Conservation (phyloP, 2,888 invertebrate genomes). For the Aphodius granarius region DNA sequence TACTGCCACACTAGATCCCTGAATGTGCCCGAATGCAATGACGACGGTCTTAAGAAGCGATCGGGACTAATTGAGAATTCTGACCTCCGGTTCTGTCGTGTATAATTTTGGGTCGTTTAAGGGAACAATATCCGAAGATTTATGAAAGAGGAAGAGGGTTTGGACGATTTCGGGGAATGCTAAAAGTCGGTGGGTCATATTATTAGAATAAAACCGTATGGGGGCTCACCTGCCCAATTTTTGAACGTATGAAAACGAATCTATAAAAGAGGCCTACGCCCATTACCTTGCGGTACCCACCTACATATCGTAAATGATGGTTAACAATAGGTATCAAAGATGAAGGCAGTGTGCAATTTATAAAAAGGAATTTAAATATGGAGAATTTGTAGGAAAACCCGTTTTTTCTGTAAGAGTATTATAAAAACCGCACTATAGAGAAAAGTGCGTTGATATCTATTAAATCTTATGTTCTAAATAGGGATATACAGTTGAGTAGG, state of each 20-base stretch:
- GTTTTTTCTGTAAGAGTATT: too few relatives aligned
- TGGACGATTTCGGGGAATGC: neutral
- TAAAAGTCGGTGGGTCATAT: neutral
- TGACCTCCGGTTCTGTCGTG: neutral
- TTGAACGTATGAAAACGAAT: neutral
- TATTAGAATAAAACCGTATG: neutral
- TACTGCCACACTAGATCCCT: neutral
- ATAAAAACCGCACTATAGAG: too few relatives aligned
- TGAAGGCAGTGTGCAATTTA: too few relatives aligned
- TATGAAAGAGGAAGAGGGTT: neutral
- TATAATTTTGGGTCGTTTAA: neutral
- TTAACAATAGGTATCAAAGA: too few relatives aligned
- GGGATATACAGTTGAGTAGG: too few relatives aligned
- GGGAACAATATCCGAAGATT: neutral
- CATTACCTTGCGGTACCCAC: neutral
- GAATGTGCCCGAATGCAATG: neutral
- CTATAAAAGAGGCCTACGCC: neutral
- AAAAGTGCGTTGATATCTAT: too few relatives aligned
- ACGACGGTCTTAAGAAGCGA: neutral
- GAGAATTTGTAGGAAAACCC: too few relatives aligned
- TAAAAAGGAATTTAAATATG: too few relatives aligned
- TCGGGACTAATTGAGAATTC: neutral
- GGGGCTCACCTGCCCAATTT: neutral
- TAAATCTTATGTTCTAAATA: too few relatives aligned
- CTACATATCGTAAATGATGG: too few relatives aligned